Evolutionary conservation across 2,113 vertebrate species (phyloP).

Genomic region (Albula goreensis): DNA sequence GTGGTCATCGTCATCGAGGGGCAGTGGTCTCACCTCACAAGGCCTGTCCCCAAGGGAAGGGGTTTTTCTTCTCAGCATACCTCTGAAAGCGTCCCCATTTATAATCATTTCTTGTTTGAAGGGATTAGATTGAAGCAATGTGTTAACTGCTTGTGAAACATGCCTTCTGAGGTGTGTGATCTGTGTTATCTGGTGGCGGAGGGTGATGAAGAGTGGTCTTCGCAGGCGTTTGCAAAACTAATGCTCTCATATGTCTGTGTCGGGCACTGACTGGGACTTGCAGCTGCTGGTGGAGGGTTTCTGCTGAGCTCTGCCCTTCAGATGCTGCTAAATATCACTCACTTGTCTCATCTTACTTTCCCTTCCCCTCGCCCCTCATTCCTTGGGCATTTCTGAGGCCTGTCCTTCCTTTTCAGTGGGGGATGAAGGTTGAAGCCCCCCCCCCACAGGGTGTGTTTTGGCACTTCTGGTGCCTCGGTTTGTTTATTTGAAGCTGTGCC

Average conservation of each 20-base stretch:
- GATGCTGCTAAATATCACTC: not conserved
- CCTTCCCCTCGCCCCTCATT: not conserved
- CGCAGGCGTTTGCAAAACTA: not conserved
- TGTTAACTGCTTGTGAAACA: too few species aligned
- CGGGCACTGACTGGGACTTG: not conserved
- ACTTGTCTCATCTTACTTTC: not conserved
- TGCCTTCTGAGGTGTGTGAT: too few species aligned
- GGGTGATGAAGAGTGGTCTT: too few species aligned
- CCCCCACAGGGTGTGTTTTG: not conserved
- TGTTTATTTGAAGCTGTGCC: not conserved
- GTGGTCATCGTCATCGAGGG: too few species aligned
- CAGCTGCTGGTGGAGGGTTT: not conserved
- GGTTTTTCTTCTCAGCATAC: not conserved
- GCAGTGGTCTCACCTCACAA: conserved; percentile 13
- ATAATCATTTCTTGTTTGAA: too few species aligned
- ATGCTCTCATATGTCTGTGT: not conserved
- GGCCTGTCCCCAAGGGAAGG: not conserved
- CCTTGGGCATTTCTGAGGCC: not conserved
- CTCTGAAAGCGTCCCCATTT: not conserved
- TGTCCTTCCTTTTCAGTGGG: not conserved
- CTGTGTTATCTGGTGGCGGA: too few species aligned
- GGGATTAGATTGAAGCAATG: too few species aligned
- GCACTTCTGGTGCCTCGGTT: not conserved
- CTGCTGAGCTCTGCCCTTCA: not conserved
- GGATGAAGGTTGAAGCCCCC: not conserved